A percentile compares a stretch with the other conserved stretches of the same genome.
These are phyloP conservation scores for Hybos culiciformis DNA, from an alignment of 2,888 invertebrate species.

Conservation along the genomic window DNA sequence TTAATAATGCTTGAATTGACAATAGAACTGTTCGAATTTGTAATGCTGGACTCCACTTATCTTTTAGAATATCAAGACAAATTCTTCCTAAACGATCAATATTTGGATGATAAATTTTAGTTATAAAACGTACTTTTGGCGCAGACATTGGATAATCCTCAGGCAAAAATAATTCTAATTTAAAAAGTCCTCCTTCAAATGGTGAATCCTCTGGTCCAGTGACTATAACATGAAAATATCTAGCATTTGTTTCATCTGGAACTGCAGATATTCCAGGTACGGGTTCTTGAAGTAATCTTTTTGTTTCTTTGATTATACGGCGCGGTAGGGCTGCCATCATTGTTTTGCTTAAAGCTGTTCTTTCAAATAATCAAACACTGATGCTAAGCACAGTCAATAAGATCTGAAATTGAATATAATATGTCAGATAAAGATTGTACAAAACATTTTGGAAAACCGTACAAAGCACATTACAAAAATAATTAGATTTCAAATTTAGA, in stretches of 20 bases:
- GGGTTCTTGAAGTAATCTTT: constrained; percentile 94
- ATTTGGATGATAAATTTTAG: constrained; percentile 99
- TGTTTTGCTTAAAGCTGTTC: too few relatives aligned
- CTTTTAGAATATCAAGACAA: constrained; percentile 98
- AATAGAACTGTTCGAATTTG: constrained; percentile 98
- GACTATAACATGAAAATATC: constrained; percentile 98
- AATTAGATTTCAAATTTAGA: too few relatives aligned
- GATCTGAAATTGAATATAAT: too few relatives aligned
- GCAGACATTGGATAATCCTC: constrained; percentile 99
- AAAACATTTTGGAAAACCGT: too few relatives aligned
- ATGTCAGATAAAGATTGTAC: too few relatives aligned
- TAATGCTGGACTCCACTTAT: constrained; percentile 97
- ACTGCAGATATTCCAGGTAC: constrained; percentile 98
- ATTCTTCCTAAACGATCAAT: constrained; percentile 99
- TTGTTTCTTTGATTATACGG: constrained; percentile 94
- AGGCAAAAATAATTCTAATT: constrained; percentile 96
- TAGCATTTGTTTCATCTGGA: constrained; percentile 89
- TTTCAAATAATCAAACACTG: too few relatives aligned
- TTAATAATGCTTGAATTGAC: constrained; percentile 95
- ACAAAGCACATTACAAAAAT: too few relatives aligned
- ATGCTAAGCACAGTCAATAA: too few relatives aligned
- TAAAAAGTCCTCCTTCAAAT: constrained; percentile 96
- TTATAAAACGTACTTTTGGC: constrained; percentile 99
- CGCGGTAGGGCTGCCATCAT: constrained; percentile 78
- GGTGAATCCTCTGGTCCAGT: constrained; percentile 92